Evolutionary conservation across 2,113 vertebrate species (phyloP).

Genomic region (Arenaria interpres): DNA sequence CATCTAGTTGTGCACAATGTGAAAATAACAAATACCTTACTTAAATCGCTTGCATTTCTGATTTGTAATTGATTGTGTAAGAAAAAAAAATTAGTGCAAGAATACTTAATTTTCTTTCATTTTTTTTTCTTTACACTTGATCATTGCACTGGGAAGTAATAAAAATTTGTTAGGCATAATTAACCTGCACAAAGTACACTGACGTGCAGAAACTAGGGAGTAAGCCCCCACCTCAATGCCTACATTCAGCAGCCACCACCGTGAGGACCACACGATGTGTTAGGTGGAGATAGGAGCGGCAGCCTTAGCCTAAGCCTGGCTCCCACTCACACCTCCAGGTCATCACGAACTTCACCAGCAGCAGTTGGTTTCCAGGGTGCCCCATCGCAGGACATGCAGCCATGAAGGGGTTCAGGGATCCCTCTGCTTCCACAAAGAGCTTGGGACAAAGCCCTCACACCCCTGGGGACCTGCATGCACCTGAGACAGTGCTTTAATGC

Average conservation of each 20-base stretch:
- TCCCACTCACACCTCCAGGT: not conserved
- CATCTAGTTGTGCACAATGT: not conserved
- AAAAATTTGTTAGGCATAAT: not conserved
- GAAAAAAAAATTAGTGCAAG: not conserved
- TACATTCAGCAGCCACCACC: not conserved
- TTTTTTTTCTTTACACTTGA: not conserved
- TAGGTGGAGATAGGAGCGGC: not conserved
- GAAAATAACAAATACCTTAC: not conserved
- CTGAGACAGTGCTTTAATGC: accelerated
- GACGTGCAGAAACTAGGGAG: not conserved
- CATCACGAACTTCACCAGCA: not conserved
- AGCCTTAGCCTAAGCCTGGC: not conserved
- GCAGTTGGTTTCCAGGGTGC: not conserved
- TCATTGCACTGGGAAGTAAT: not conserved
- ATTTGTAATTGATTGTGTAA: not conserved
- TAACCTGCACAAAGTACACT: not conserved
- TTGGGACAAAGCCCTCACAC: not conserved
- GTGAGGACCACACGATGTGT: accelerated
- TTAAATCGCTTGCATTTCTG: not conserved
- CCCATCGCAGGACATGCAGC: accelerated
- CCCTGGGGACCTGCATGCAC: not conserved
- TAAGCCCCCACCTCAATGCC: not conserved
- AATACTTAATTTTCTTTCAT: not conserved
- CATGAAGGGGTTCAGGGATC: not conserved
- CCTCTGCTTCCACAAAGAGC: not conserved